Evolutionary conservation across 1,140 invertebrate genomes (phyloP), one percentile per base, ranked within the genome.

Genomic region (Ceratosolen fusciceps): DNA sequence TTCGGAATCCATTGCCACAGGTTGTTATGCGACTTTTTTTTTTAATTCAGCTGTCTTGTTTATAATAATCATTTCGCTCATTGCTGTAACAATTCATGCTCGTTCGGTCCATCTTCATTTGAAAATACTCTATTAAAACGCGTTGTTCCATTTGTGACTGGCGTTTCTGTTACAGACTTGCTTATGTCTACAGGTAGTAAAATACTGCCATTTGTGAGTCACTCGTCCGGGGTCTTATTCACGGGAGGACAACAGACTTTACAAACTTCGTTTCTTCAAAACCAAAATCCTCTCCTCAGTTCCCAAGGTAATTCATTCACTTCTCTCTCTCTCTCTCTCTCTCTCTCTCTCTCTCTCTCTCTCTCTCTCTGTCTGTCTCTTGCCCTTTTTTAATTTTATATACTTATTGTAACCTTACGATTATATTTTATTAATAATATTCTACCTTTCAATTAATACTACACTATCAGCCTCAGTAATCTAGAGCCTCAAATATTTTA

Each of bases 201-300:
- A 84, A 89, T 91, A 81, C 84, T 91, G 82, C 89, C 90, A 34
- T 90, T 91, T 82, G 85, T 90, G 83, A 88, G 82, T 86, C 84
- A 88, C 83, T 88, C 80, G 62, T 90, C 82, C 65, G 87, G 83
- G 74, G 83, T 85, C 68, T 77, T 88, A 79, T 86, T 88, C 85
- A 86, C 88, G 81, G 88, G 87, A 82, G 84, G 87, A 54, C 86
- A 90, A 80, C 83, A 77, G 37, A 74, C 58, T 54, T 29, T 88
- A 74, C 91, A 92, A 73, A 84, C 82, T 68, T 84, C 87, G 71
- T 90, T 89, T 84, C 85, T 89, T 85, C 86, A 88, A 76, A 90
- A 89, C 83, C 88, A 87, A 83, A 89, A 86, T 80, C 85, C 85
- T 74, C 82, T 89, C 71, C 83, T 90, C 49, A 86, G 84, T 82